Evolutionary conservation across 2,888 invertebrate species (phyloP).

Genomic region (Lathronympha strigana): DNA sequence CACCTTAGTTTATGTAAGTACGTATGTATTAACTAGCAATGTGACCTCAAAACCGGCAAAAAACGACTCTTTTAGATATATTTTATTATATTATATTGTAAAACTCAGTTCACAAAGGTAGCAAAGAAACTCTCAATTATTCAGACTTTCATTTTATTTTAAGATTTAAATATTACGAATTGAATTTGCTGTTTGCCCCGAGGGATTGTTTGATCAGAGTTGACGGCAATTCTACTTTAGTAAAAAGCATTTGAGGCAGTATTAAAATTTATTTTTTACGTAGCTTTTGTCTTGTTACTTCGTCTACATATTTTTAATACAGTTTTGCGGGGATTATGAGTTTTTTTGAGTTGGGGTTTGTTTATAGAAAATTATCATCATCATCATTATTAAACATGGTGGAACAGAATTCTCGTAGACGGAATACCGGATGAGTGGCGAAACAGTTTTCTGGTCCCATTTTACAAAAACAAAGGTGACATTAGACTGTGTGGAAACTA

Average conservation of each 20-base stretch:
- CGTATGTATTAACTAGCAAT: too few species aligned
- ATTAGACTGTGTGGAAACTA: too few species aligned
- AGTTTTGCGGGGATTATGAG: too few species aligned
- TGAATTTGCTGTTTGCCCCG: constrained; percentile 9
- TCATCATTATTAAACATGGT: too few species aligned
- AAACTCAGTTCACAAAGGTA: constrained; percentile 15
- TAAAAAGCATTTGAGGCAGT: constrained; percentile 4
- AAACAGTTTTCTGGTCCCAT: too few species aligned
- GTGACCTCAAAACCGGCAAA: too few species aligned
- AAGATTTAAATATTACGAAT: constrained; percentile 29
- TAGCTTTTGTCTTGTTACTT: not conserved
- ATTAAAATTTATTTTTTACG: not conserved
- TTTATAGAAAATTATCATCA: too few species aligned
- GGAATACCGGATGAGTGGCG: too few species aligned
- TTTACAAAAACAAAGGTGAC: too few species aligned
- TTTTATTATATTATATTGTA: not conserved
- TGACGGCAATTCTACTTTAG: constrained; percentile 2
- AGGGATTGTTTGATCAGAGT: constrained; percentile 6
- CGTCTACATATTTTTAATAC: not conserved
- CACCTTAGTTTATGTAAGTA: too few species aligned
- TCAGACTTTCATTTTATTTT: constrained; percentile 34
- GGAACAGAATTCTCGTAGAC: too few species aligned
- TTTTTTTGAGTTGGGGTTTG: too few species aligned
- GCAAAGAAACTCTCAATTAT: constrained; percentile 20
- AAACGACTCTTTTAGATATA: not conserved